Conservation (phyloP, 2,888 invertebrate species). For the Eupithecia tripunctaria region DNA sequence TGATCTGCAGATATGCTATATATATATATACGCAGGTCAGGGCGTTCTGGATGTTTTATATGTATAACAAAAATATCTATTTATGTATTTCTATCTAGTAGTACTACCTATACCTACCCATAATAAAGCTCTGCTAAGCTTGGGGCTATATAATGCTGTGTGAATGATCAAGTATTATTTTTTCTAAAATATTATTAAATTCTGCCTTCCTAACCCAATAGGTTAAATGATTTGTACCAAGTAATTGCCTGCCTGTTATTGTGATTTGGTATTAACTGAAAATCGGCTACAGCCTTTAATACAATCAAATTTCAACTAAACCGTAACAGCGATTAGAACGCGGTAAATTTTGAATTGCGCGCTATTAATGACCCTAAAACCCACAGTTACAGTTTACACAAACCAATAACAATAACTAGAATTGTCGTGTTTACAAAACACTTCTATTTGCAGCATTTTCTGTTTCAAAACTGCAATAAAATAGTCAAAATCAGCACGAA, state of each 20-base stretch:
- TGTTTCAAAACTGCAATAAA: slow-evolving; percentile 58
- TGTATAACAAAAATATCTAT: too few species aligned
- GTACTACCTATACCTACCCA: too few species aligned
- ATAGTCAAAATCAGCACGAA: slow-evolving; percentile 74
- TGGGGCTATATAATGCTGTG: too few species aligned
- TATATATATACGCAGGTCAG: too few species aligned
- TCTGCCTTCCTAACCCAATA: too few species aligned
- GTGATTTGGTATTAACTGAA: background rate
- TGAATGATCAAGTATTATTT: too few species aligned
- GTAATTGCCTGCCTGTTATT: background rate
- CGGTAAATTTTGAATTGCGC: background rate
- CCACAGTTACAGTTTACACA: background rate
- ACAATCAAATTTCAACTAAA: background rate
- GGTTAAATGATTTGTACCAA: too few species aligned
- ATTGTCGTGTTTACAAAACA: background rate
- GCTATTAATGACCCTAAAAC: background rate
- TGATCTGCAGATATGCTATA: too few species aligned
- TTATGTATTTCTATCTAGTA: too few species aligned
- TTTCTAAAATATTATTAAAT: too few species aligned
- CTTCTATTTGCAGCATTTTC: slow-evolving; percentile 21
- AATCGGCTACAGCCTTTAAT: background rate
- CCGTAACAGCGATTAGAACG: background rate
- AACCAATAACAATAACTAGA: background rate
- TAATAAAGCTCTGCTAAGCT: too few species aligned
- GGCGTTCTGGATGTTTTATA: too few species aligned